These are phyloP conservation scores for Ceyx erithaca DNA, from an alignment of 2,797 vertebrate genomes.

Conservation along the genomic window DNA sequence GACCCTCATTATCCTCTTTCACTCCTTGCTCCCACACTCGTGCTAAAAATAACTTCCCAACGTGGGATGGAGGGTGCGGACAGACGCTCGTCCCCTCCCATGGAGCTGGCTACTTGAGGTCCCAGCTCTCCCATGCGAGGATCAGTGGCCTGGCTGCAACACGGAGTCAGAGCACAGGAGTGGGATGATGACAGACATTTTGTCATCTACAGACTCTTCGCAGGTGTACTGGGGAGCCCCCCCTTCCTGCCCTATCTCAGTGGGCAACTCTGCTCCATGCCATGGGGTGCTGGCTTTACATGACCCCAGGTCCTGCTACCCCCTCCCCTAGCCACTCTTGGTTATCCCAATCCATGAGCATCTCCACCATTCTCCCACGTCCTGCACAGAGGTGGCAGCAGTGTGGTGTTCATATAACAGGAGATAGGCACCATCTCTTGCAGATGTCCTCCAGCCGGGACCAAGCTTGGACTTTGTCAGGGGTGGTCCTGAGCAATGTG, in stretches of 20 bases:
- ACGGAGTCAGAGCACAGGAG: neutral
- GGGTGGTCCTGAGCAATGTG: accelerated
- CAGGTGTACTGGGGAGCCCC: neutral
- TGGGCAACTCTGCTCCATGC: neutral
- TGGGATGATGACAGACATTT: neutral
- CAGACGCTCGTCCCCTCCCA: neutral
- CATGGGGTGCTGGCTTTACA: neutral
- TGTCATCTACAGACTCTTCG: neutral
- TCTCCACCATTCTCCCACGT: neutral
- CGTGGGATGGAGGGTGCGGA: neutral
- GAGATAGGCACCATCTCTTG: neutral
- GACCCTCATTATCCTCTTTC: slow-evolving; percentile 69
- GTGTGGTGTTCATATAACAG: neutral
- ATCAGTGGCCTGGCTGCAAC: neutral
- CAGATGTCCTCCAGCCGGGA: neutral
- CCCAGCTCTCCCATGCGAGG: neutral
- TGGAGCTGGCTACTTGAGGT: neutral
- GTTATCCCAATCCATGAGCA: neutral
- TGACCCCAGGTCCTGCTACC: neutral
- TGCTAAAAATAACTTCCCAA: slow-evolving; percentile 69
- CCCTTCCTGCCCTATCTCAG: accelerated
- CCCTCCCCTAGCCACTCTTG: neutral
- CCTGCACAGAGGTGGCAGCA: neutral
- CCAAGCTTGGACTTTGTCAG: neutral
- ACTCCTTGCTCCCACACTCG: slow-evolving; percentile 58